Conservation (phyloP, 1,140 invertebrate species). For the Polypedilum pembai region DNA sequence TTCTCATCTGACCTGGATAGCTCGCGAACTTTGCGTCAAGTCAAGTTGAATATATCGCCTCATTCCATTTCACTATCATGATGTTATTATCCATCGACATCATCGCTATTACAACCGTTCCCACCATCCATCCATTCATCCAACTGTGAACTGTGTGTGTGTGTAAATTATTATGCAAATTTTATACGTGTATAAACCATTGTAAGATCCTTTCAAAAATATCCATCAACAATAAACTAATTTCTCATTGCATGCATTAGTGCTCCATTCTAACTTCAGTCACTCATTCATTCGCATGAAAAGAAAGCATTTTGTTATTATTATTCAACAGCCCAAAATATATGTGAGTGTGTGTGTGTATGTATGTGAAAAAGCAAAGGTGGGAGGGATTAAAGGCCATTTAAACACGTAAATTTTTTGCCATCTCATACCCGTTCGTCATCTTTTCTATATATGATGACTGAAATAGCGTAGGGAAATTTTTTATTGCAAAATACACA, state of each 20-base stretch:
- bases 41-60: background rate
- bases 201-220: slow-evolving; percentile 15
- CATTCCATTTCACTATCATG: background rate
- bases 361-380: too few relatives aligned
- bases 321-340: too few relatives aligned
- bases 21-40: background rate
- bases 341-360: too few relatives aligned
- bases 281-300: background rate
- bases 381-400: background rate
- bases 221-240: slow-evolving; percentile 18
- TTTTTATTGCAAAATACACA: background rate
- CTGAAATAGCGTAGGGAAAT: too few relatives aligned
- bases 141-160: background rate
- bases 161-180: slow-evolving; percentile 14
- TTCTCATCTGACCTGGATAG: background rate
- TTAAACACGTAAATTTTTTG: background rate
- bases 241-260: slow-evolving; percentile 17
- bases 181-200: slow-evolving; percentile 5
- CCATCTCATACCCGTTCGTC: background rate
- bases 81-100: background rate
- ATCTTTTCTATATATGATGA: too few relatives aligned
- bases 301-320: too few relatives aligned
- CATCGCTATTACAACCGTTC: background rate
- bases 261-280: background rate
- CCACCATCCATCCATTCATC: background rate